Conservation (phyloP, 1,140 invertebrate genomes). For the Zaprionus ghesquierei region DNA sequence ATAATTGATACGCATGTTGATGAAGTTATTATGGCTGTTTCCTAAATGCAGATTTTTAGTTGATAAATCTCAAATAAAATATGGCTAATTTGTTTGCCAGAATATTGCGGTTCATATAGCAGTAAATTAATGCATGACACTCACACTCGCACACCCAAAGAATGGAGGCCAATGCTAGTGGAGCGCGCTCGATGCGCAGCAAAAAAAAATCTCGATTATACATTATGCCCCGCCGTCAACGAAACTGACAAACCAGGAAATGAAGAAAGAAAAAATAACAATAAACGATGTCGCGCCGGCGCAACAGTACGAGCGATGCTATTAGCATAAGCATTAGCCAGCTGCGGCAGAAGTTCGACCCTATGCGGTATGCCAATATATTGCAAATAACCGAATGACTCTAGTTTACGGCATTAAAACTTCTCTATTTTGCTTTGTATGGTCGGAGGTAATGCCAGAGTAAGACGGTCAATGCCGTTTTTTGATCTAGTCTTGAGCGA, state of each 20-base stretch:
- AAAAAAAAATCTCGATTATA: constrained; percentile 56
- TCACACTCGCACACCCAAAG: constrained; percentile 16
- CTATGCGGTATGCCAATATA: constrained; percentile 51
- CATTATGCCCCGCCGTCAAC: constrained; percentile 40
- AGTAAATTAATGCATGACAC: constrained; percentile 17
- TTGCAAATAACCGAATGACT: constrained; percentile 63
- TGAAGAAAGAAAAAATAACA: constrained; percentile 54
- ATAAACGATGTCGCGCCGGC: constrained; percentile 55
- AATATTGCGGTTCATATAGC: neutral
- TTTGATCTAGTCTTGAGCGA: constrained; percentile 74
- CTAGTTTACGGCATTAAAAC: constrained; percentile 55
- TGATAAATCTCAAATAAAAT: neutral
- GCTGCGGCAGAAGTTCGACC: constrained; percentile 47
- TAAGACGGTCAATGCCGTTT: constrained; percentile 80
- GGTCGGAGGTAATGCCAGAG: constrained; percentile 35
- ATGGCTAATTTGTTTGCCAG: constrained; percentile 5
- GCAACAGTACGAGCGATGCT: constrained; percentile 21
- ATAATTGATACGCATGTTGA: neutral
- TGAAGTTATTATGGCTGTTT: neutral
- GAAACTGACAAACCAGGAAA: constrained; percentile 67
- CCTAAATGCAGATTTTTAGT: neutral
- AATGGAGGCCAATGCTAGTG: constrained; percentile 71
- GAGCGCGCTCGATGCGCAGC: constrained; percentile 43
- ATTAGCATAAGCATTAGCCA: constrained; percentile 42
- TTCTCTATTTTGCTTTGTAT: constrained; percentile 56